Base-by-base conservation (phyloP, 2,113 vertebrate species). In the Danionella cerebrum region DNA sequence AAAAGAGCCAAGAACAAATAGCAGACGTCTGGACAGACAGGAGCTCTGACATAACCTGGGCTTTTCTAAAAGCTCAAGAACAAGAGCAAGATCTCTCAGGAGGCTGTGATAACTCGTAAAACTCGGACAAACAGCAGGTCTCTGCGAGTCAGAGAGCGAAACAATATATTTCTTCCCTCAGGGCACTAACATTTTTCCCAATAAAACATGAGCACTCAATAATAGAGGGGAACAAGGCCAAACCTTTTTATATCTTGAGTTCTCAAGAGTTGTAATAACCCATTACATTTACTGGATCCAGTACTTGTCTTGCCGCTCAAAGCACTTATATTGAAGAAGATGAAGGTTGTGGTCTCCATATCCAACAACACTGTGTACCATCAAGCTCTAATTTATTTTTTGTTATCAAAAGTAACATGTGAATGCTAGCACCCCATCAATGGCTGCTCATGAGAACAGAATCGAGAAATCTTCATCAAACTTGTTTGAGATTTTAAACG, bases 41-140 rank as follows among this genome's bases (percentile, higher is more conserved):
- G 14, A 59, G 42, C 31, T 9, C 39, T 21, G 39, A 60, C n/a
- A 31, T 19, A 25, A 6, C 16, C 14, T 10, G 11, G 21, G 25
- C 10, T 18, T 29, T 11, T 2, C 11, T 16, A 36, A 55, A 38
- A 59, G 6, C 14, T 25, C 6, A 6, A 2, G 38, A 59, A 29
- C 38, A 18, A 11, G 10, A 59, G 55, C n/a, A 4, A 31, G 25
- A 4, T 45, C 58, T 44, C 58, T 19, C 25, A 7, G 39, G 25
- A 45, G 1, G 41, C 2, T 60, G 58, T 60, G 39, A 45, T 60
- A 60, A 60, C 58, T 45, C 31, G 10, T 35, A 54, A 36, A 54
- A 11, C 2, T 4, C 2, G 5, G 16, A 36, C 52, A 36, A 36
- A 55, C 18, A 55, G 31, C 52, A 36, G 25, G 39, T 44, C 10